A percentile compares a stretch with the other conserved stretches of the same genome.
These are phyloP conservation scores for Hippocampus barbouri DNA, from an alignment of 2,113 vertebrate species.

Conservation along the genomic window DNA sequence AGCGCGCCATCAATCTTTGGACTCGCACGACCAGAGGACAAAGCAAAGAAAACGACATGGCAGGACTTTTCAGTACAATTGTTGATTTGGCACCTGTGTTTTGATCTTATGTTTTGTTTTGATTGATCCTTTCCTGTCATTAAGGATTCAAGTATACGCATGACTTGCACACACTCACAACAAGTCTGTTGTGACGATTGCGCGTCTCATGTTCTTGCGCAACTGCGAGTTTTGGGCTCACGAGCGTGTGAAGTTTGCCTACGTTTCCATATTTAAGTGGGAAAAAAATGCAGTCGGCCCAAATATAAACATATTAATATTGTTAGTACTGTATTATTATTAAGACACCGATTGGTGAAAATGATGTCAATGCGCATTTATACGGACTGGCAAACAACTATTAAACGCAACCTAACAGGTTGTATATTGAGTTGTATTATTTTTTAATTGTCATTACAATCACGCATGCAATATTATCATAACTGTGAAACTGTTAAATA, in stretches of 20 bases:
- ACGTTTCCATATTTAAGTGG: too few species aligned
- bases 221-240: too few species aligned
- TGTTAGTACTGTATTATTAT: background rate
- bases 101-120: background rate
- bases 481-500: background rate
- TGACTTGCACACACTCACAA: background rate
- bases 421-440: background rate
- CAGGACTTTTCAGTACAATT: constrained; percentile 63
- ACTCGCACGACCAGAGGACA: constrained; percentile 77
- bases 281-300: too few species aligned
- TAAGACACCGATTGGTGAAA: background rate
- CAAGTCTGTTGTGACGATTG: background rate
- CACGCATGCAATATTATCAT: background rate
- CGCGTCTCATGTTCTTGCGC: too few species aligned
- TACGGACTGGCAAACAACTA: background rate
- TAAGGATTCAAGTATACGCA: background rate
- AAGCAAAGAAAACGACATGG: constrained; percentile 44
- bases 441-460: background rate
- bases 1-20: constrained; percentile 86
- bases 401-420: background rate
- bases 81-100: constrained; percentile 2
- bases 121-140: constrained; percentile 2
- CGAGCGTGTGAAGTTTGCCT: too few species aligned
- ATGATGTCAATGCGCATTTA: background rate
- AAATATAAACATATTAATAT: background rate